Conservation (phyloP, 2,888 invertebrate genomes). For the Seira musarum region DNA sequence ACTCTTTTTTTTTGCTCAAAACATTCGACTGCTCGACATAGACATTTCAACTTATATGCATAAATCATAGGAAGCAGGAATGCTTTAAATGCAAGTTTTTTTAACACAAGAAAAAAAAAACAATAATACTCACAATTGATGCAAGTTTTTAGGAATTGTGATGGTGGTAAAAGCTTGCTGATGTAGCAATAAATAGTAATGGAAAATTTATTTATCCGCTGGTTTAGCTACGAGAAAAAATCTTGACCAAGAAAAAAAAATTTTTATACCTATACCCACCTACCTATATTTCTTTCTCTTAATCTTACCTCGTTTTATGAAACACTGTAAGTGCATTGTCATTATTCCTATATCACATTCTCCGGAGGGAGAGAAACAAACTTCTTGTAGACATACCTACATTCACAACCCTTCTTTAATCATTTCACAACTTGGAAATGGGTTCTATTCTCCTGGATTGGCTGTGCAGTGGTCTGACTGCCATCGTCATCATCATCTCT, state of each 20-base stretch:
- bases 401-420: neutral
- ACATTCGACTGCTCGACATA: neutral
- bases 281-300: neutral
- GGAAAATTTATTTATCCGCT: neutral
- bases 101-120: conserved; percentile 1
- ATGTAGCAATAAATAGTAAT: neutral
- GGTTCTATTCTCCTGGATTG: conserved; percentile 55
- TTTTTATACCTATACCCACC: neutral
- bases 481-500: conserved; percentile 21
- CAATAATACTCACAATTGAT: neutral
- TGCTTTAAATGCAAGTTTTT: conserved; percentile 7
- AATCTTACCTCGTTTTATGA: too few relatives aligned
- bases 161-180: neutral
- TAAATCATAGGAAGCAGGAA: neutral
- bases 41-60: neutral
- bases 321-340: too few relatives aligned
- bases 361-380: neutral
- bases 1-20: conserved; percentile 11
- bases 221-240: conserved; percentile 32
- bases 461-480: conserved; percentile 51
- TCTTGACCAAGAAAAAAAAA: conserved; percentile 55
- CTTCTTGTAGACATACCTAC: neutral
- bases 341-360: neutral
- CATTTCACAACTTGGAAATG: conserved; percentile 26
- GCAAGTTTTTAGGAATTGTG: neutral